Percentiles rank a stretch among this genome's conserved stretches.
These are phyloP conservation scores for Pristionchus exspectatus DNA, from an alignment of 2,888 invertebrate genomes.

Conservation along the genomic window DNA sequence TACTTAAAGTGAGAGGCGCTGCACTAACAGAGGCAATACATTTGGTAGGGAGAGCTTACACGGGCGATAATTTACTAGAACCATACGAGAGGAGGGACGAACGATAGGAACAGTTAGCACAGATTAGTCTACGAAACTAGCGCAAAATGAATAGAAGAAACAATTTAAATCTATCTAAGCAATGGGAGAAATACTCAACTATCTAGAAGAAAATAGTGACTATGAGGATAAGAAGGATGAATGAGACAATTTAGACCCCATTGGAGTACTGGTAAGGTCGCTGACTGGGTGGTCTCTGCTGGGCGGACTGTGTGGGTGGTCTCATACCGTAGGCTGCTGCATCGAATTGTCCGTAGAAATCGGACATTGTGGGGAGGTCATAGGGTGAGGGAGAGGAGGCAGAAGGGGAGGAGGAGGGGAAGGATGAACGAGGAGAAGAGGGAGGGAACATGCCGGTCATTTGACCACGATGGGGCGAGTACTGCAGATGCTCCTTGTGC, in stretches of 20 bases:
- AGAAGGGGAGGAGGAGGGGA: neutral
- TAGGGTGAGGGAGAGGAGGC: neutral
- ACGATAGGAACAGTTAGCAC: conserved; percentile 18
- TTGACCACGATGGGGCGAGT: neutral
- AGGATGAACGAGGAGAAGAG: neutral
- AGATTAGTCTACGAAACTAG: conserved; percentile 42
- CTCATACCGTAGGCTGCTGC: neutral
- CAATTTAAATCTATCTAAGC: neutral
- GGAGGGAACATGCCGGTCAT: neutral
- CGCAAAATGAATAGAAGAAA: neutral
- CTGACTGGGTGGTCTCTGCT: neutral
- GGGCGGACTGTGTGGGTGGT: neutral
- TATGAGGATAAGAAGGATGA: neutral
- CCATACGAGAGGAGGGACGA: neutral
- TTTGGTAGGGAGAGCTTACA: neutral
- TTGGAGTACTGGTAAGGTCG: neutral
- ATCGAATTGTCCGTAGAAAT: conserved; percentile 18
- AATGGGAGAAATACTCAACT: neutral
- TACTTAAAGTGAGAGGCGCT: neutral
- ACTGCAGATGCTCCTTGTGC: neutral
- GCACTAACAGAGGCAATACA: neutral
- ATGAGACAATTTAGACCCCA: neutral
- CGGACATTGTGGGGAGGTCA: conserved; percentile 24
- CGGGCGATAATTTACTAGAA: neutral
- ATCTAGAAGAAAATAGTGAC: neutral